Percentiles rank a stretch among this genome's conserved stretches.
Evolutionary conservation across 2,113 vertebrate species (phyloP).

Genomic region (Apteryx owenii): DNA sequence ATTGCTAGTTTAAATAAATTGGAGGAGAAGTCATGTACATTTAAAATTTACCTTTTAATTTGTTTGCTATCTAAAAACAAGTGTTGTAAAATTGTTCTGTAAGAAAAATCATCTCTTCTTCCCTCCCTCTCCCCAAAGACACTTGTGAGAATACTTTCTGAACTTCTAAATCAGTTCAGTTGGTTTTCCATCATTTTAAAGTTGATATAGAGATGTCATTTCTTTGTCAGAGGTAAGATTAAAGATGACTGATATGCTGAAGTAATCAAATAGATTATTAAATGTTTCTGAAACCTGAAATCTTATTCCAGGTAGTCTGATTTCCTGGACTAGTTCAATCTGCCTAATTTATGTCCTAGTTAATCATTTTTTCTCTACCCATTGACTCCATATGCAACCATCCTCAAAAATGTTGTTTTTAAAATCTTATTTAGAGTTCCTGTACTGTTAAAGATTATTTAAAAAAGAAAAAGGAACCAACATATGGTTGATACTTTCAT

Average conservation of each 20-base stretch:
- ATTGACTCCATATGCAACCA: neutral
- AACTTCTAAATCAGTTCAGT: neutral
- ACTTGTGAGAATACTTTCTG: neutral
- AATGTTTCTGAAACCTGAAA: neutral
- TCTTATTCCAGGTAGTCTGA: neutral
- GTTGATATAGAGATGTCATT: neutral
- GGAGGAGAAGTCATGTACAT: neutral
- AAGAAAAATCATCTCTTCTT: neutral
- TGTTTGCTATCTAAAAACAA: neutral
- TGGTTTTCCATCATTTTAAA: neutral
- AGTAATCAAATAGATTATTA: neutral
- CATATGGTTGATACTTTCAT: neutral
- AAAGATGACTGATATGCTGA: neutral
- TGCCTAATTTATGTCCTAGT: neutral
- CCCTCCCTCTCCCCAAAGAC: neutral
- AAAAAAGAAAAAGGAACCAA: neutral
- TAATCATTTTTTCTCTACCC: neutral
- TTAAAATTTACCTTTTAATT: neutral
- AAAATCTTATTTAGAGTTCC: neutral
- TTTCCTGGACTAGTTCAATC: neutral
- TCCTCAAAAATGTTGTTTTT: neutral
- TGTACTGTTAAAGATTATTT: neutral
- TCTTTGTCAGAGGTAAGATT: neutral
- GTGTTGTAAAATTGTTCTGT: rapidly evolving
- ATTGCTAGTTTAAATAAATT: neutral